Percentiles rank a stretch among this genome's conserved stretches.
Conservation (phyloP, 2,797 vertebrate genomes). For the Cuculus canorus region DNA sequence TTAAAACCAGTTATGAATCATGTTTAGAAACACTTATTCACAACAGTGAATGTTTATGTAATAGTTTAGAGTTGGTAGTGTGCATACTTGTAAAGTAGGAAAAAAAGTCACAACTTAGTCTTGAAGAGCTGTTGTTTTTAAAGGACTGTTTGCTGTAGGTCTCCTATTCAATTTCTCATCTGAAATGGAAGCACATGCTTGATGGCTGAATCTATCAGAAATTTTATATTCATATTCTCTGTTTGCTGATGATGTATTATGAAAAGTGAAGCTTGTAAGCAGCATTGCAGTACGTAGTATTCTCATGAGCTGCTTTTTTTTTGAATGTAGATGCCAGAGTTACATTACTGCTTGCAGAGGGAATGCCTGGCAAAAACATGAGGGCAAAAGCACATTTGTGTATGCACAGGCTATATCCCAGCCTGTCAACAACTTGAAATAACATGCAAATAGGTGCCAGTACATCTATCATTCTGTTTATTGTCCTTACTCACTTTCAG, state of each 20-base stretch:
- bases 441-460: slow-evolving; percentile 60
- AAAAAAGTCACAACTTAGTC: neutral
- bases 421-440: slow-evolving; percentile 61
- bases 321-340: neutral
- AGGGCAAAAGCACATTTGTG: slow-evolving; percentile 45
- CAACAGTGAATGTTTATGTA: neutral
- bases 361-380: slow-evolving; percentile 21
- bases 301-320: neutral
- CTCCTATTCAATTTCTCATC: neutral
- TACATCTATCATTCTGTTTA: slow-evolving; percentile 60
- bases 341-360: slow-evolving; percentile 1
- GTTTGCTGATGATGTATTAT: neutral
- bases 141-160: neutral
- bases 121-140: neutral
- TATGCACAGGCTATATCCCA: slow-evolving; percentile 30
- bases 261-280: neutral
- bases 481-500: slow-evolving; percentile 63
- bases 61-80: neutral
- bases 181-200: neutral
- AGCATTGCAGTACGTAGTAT: neutral
- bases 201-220: neutral
- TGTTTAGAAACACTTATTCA: neutral
- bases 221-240: neutral
- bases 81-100: neutral
- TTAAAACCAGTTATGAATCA: neutral